Evolutionary conservation across 2,888 invertebrate genomes (phyloP), one percentile per base, ranked within the genome.

Genomic region (Nipponacmea schrenckii): DNA sequence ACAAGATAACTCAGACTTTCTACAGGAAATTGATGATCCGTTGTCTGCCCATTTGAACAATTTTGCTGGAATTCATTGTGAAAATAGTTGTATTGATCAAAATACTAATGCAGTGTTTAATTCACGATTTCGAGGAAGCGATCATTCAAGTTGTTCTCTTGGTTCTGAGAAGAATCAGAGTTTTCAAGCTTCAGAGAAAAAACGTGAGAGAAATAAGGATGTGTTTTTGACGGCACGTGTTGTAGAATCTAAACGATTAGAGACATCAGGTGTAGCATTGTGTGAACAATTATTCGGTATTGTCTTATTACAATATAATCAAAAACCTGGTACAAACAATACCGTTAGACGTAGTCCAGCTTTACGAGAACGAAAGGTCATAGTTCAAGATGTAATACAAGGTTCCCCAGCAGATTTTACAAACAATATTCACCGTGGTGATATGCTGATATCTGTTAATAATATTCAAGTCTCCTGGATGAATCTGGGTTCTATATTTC

Each of bases 211-310:
- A 27, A 66, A 76, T n/a, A 81, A 81, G 68, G 74, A 79, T 68
- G 77, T 81, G 15, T 67, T 70, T 64, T 68, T 81, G 15, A 48
- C 71, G 27, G 79, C 81, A 2, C 74, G 79, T 46, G 67, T 74
- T 24, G 72, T 69, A 63, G 74, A 69, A 56, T 71, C 77, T 39
- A 64, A 69, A 48, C 72, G 74, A 39, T 74, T 73, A 48, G 78
- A 77, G 63, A 74, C 70, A 10, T 77, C 79, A 15, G 83, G 83
- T 15, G 79, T 82, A 50, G 77, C 76, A 46, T 71, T 84, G 63
- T 84, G 82, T 78, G 82, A 83, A 69, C 79, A 79, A 75, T 73
- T 85, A 31, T 83, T 83, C 76, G 84, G 84, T 45, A 80, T 85
- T 56, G 78, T 79, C 56, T 67, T 85, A 67, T 83, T 81, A 68